Evolutionary conservation across 2,888 invertebrate species (phyloP), one percentile per base, ranked within the genome.

Genomic region (Diachrysia chrysitis): DNA sequence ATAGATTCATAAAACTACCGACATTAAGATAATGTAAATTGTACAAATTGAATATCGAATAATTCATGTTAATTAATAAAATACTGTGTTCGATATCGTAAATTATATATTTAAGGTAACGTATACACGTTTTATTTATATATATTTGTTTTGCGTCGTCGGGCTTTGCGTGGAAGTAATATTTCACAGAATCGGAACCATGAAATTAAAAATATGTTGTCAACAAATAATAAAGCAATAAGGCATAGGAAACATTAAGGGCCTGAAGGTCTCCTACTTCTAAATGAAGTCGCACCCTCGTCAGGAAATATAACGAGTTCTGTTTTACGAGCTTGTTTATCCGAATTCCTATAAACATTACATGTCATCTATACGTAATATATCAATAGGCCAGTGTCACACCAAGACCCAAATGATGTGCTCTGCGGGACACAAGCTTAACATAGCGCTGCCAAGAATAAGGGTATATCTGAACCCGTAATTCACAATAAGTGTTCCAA

Each of bases 251-350:
- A 78, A 78, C 71, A 80, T 77, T 78, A 78, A 79, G 73, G 76
- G 66, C 66, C 76, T 79, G 77, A 80, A 85, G 83, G 75, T 81
- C 76, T 81, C 73, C 67, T 71, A 71, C 76, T 81, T 71, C 67
- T 71, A 71, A 69, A 80, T 78, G 80, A 82, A 81, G 80, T 84
- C 84, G 79, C 76, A 88, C 87, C 84, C 87, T 85, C 82, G 84
- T 86, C 89, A 89, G 84, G 82, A 85, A 84, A 85, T 86, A 83
- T 86, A 86, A 87, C 85, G 72, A 86, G 85, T 84, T 87, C 79
- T 83, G 83, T 87, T 89, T 89, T 89, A 89, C 82, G 88, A 86
- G 74, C 85, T 88, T 87, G 88, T 89, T 89, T 88, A 87, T 89
- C 85, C 81, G 76, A 81, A 83, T 83, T 82, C 77, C 77, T 82